Evolutionary conservation across 2,888 invertebrate species (phyloP), one percentile per base, ranked within the genome.

Genomic region (Amphipoea lucens): DNA sequence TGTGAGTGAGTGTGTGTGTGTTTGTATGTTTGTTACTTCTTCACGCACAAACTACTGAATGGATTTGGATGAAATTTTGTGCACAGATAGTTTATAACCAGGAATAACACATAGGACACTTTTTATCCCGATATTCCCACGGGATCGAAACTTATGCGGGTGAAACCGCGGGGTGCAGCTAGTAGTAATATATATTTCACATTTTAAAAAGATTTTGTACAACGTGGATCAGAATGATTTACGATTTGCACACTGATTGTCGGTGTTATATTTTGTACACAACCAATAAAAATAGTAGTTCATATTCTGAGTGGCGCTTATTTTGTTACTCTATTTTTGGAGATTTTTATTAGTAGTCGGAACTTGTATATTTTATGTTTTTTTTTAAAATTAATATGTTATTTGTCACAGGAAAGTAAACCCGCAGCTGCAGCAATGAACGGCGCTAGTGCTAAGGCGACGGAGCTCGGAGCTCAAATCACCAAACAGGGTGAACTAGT

Each of bases 401-500:
- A 7, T 63, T 14, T 78, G 6, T 9, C 14, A 29, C 51, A 88
- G 88, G 85, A 86, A 73, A 51, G 76, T 5, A 82, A 85, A 23
- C 71, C 87, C 11, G 76, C 84, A 40, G 73, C 87, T 12, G 76
- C 85, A 40, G 73, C 85, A 20, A 94, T 94, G 94, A 94, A 93
- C 87, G 94, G 92, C 0, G 85, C 76, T 0, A 93, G 91, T 4
- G 92, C 90, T 4, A 92, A 93, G 54, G 90, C 89, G 23, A 82
- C 93, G 75, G 87, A 93, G 62, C 81, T 95, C 75, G 91, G 91
- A 36, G 92, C 92, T 1, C 93, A 97, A 79, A 97, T 98, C 83
- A 92, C 94, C 5, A 95, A 95, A 73, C 98, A 98, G 91, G 98
- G 98, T 1, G 97, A 98, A 75, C 92, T 97, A 66, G 98, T 98